Percentiles rank a stretch among this genome's conserved stretches.
phyloP scores from a whole-genome alignment of 2,113 vertebrate species.

The Fregata magnificens region DNA sequence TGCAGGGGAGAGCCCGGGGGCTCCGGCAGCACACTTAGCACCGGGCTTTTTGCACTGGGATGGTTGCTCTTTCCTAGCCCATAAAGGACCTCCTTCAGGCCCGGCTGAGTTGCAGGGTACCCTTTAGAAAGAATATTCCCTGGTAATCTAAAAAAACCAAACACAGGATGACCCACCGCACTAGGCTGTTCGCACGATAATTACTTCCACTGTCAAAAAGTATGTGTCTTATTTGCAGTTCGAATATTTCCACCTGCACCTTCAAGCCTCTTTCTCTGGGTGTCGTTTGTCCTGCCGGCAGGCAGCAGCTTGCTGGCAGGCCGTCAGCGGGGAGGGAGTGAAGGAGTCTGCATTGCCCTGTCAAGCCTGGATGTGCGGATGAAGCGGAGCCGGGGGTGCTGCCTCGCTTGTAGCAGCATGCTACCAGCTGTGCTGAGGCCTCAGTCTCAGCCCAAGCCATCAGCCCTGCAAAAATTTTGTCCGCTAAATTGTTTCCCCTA shows the following conservation, averaged over 20 bases:
- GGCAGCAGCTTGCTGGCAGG: neutral
- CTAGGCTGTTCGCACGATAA: neutral
- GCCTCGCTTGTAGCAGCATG: neutral
- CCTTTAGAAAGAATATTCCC: neutral
- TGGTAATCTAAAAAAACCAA: neutral
- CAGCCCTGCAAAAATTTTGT: neutral
- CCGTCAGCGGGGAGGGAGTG: neutral
- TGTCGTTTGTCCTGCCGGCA: accelerated
- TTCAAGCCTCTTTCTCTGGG: neutral
- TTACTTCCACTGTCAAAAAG: neutral
- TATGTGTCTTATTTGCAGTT: neutral
- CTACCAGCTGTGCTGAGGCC: no score
- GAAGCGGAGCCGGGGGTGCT: neutral
- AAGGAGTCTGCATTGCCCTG: accelerated
- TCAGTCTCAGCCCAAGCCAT: neutral
- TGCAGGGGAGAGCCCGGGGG: neutral
- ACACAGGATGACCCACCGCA: neutral
- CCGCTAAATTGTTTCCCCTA: neutral
- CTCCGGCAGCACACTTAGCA: neutral
- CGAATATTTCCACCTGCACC: neutral
- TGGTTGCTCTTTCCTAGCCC: neutral
- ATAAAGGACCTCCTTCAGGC: neutral
- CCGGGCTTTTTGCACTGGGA: neutral
- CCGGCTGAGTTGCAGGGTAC: neutral
- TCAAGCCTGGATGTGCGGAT: accelerated